These are phyloP conservation scores for Galagoides demidoff DNA, from an alignment of 2,797 vertebrate genomes.

Conservation along the genomic window DNA sequence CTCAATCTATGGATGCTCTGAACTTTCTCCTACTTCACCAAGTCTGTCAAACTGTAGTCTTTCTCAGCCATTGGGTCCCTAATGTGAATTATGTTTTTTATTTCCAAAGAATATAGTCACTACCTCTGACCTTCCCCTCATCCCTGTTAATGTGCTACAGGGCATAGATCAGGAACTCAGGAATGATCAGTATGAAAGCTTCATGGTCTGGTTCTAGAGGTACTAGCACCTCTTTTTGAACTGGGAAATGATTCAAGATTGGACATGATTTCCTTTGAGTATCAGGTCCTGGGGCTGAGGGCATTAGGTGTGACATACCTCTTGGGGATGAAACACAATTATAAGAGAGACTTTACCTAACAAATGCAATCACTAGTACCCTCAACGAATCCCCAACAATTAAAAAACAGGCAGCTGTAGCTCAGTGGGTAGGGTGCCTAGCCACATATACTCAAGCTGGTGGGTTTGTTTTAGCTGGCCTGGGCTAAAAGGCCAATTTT, in stretches of 20 bases:
- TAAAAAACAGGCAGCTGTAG: too few relatives aligned
- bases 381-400: too few relatives aligned
- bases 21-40: background rate
- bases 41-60: constrained; percentile 50
- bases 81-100: constrained; percentile 64
- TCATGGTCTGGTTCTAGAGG: constrained; percentile 19
- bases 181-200: constrained; percentile 19
- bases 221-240: constrained; percentile 28
- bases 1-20: constrained; percentile 41
- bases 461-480: too few relatives aligned
- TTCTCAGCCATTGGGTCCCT: constrained; percentile 54
- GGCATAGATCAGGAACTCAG: constrained; percentile 24
- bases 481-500: too few relatives aligned
- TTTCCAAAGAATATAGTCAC: constrained; percentile 57
- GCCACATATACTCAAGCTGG: too few relatives aligned
- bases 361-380: too few relatives aligned
- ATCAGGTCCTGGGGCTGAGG: constrained; percentile 27
- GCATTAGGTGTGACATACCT: background rate
- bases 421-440: too few relatives aligned
- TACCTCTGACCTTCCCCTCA: background rate
- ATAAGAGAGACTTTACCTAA: too few relatives aligned
- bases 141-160: background rate
- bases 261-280: constrained; percentile 4
- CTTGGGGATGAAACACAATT: too few relatives aligned
- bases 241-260: constrained; percentile 40